These are phyloP conservation scores for Megaceryle alcyon DNA, from an alignment of 2,797 vertebrate genomes.

Conservation along the genomic window DNA sequence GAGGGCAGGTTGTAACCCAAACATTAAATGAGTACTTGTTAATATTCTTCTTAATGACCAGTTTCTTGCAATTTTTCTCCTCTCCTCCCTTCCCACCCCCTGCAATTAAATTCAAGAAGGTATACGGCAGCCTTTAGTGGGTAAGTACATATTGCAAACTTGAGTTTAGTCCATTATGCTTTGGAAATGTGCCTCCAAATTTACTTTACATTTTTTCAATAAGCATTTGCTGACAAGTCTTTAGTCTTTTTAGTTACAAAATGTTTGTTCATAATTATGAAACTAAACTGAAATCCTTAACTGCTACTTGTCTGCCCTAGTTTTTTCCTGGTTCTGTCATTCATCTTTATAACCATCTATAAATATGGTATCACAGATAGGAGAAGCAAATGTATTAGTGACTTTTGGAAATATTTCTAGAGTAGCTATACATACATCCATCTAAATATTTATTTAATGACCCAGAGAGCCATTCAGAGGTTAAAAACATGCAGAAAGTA, in stretches of 20 bases:
- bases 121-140: conserved; percentile 79
- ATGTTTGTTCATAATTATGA: not conserved
- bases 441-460: not conserved
- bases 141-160: conserved; percentile 68
- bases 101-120: conserved; percentile 65
- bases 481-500: not conserved
- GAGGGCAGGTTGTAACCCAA: no score
- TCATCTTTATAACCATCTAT: not conserved
- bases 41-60: not conserved
- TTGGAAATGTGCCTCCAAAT: not conserved
- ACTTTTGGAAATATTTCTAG: not conserved
- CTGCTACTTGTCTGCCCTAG: not conserved
- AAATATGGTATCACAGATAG: not conserved
- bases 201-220: not conserved
- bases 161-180: not conserved
- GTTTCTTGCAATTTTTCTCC: not conserved
- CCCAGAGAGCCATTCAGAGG: not conserved
- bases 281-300: not conserved
- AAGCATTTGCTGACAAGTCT: not conserved
- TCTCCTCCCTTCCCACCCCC: not conserved
- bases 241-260: not conserved
- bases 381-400: not conserved
- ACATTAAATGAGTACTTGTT: not conserved
- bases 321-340: not conserved
- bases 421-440: not conserved